Percentiles rank a stretch among this genome's conserved stretches.
Conservation (phyloP, 2,113 vertebrate genomes). For the Neomonachus schauinslandi region DNA sequence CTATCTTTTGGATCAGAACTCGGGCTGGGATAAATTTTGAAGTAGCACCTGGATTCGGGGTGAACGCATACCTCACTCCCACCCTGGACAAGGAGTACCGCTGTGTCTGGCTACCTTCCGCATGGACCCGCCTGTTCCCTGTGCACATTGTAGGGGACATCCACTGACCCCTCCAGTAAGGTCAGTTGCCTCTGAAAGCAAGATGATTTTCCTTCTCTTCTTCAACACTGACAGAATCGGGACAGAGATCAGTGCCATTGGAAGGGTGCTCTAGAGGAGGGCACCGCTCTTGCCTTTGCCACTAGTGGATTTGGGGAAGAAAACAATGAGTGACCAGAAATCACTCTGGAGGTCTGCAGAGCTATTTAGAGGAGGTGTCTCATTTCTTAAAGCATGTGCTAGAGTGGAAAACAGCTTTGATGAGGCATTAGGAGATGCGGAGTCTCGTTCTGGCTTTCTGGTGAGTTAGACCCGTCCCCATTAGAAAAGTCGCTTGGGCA, state of each 20-base stretch:
- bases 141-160: accelerated
- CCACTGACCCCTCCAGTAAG: not conserved
- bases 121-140: accelerated
- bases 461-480: not conserved
- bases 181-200: not conserved
- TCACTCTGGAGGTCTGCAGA: not conserved
- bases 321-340: not conserved
- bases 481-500: not conserved
- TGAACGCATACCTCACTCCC: not conserved
- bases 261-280: not conserved
- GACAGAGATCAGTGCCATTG: not conserved
- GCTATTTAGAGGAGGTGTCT: not conserved
- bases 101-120: accelerated
- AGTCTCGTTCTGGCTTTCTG: not conserved
- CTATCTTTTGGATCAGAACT: too few relatives aligned
- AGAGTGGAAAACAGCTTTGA: not conserved
- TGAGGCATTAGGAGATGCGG: not conserved
- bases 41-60: not conserved
- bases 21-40: not conserved
- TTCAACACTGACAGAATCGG: not conserved
- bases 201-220: not conserved
- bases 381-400: not conserved
- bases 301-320: not conserved
- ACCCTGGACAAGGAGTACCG: accelerated
- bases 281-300: not conserved